Evolutionary conservation across 53 echinoderm and acorn worm genomes (phyloP).

Genomic region (Arbacia lixula): DNA sequence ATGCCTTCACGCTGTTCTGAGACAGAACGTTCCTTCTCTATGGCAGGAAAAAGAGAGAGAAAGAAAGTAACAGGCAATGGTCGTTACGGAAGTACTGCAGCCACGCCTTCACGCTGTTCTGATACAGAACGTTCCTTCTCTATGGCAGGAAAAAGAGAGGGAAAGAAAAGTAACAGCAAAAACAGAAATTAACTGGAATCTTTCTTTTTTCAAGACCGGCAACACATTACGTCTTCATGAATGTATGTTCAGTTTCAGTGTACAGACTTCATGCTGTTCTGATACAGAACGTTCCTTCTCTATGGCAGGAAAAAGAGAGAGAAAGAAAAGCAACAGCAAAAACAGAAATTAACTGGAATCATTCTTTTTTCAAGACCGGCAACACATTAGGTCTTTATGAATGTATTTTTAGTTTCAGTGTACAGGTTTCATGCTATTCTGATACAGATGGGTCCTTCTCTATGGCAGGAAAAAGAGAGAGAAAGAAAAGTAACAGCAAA

Average conservation of each 20-base stretch:
- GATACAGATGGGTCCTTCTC: slow-evolving; percentile 85
- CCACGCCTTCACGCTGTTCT: slow-evolving; percentile 80
- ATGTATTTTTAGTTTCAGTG: slow-evolving; percentile 72
- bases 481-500: slow-evolving; percentile 43
- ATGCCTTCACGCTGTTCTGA: slow-evolving; percentile 80
- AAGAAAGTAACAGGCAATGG: slow-evolving; percentile 50
- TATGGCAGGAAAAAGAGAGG: not conserved
- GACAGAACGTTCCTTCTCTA: slow-evolving; percentile 89
- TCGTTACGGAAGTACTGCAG: slow-evolving; percentile 77
- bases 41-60: not conserved
- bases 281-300: slow-evolving; percentile 86
- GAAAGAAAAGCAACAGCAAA: slow-evolving; percentile 43
- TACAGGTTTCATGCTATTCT: slow-evolving; percentile 78
- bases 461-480: not conserved
- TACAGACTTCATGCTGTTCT: slow-evolving; percentile 78
- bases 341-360: too few species aligned
- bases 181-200: too few species aligned
- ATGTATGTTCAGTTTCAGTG: slow-evolving; percentile 72
- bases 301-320: not conserved
- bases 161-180: slow-evolving; percentile 43
- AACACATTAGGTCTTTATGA: too few species aligned
- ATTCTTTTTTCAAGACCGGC: too few species aligned
- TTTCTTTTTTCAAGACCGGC: too few species aligned
- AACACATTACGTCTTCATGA: too few species aligned
- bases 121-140: slow-evolving; percentile 86